These are phyloP conservation scores for Leptinotarsa tumamoca DNA, from an alignment of 2,888 invertebrate species.

Conservation along the genomic window DNA sequence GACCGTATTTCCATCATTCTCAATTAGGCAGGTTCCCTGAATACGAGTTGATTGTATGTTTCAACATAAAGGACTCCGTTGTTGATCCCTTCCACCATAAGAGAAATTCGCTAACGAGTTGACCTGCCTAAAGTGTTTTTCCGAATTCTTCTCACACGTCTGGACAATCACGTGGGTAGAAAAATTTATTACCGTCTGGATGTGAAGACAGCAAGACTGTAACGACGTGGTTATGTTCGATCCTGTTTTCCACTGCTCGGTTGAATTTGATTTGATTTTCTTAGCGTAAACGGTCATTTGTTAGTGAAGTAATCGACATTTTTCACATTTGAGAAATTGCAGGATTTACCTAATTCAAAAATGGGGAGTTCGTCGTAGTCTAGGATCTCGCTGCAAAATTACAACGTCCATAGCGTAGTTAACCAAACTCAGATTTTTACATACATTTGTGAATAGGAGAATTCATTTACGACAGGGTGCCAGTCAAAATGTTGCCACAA, in stretches of 20 bases:
- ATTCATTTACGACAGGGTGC: too few species aligned
- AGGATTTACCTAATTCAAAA: too few species aligned
- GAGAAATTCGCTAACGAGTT: neutral
- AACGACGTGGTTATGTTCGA: neutral
- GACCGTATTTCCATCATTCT: neutral
- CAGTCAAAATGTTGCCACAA: too few species aligned
- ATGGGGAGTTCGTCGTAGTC: too few species aligned
- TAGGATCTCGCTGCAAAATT: too few species aligned
- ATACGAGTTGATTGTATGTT: neutral
- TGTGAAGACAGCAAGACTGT: neutral
- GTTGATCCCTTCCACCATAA: neutral
- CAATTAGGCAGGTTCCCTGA: neutral
- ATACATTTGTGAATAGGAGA: too few species aligned
- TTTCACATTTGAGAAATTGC: too few species aligned
- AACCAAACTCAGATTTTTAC: too few species aligned
- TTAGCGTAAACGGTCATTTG: too few species aligned
- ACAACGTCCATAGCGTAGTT: too few species aligned
- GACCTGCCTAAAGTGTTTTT: neutral
- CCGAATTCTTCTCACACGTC: neutral
- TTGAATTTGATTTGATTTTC: too few species aligned
- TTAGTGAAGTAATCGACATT: too few species aligned
- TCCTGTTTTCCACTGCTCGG: neutral
- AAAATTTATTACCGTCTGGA: slow-evolving; percentile 8
- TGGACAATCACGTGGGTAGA: neutral
- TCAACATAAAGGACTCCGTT: neutral